Base-by-base conservation (phyloP, 2,113 vertebrate species). In the Myrmophylax atrothorax region DNA sequence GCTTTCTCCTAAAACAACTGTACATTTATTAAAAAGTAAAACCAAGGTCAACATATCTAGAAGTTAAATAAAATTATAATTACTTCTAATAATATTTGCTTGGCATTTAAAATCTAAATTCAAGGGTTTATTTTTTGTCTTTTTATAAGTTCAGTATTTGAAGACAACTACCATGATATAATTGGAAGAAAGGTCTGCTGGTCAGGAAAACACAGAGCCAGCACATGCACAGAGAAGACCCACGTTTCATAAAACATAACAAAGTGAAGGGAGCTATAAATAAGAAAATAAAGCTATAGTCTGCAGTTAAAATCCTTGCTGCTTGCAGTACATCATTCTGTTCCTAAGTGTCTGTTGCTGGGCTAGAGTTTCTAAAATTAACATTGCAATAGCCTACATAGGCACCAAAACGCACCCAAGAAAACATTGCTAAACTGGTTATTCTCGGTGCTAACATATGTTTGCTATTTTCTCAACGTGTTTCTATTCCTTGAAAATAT, bases 281-380 rank as follows among this genome's bases (percentile, higher is more conserved):
- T 96, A 82, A 95, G 85, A 92, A 94, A 94, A 95, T 90, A 95
- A 93, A 94, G 64, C 73, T 35, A 44, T 68, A 76, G 76, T 87
- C 55, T 92, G 66, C 85, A 90, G 78, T 85, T 87, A 94, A 94
- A 94, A 87, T 93, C 64, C 75, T 86, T 74, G 72, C 66, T 76
- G 59, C 79, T 90, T 82, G 50, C 89, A 95, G 85, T 96, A 85
- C 75, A 96, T 96, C 88, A 91, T 95, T 93, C 84, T 90, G 66
- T 66, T 95, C 76, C 81, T 92, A 84, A 93, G 86, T 94, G 90
- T 96, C 90, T 87, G 89, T 96, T 97, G 95, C 91, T 88, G 91
- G 86, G 94, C 77, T 96, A 37, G 93, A 35, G 76, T 94, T 94
- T 96, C 95, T 97, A 96, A 96, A 96, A 94, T 96, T 94, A 97